phyloP scores from a whole-genome alignment of 2,888 invertebrate species.

The Apamea sordens region DNA sequence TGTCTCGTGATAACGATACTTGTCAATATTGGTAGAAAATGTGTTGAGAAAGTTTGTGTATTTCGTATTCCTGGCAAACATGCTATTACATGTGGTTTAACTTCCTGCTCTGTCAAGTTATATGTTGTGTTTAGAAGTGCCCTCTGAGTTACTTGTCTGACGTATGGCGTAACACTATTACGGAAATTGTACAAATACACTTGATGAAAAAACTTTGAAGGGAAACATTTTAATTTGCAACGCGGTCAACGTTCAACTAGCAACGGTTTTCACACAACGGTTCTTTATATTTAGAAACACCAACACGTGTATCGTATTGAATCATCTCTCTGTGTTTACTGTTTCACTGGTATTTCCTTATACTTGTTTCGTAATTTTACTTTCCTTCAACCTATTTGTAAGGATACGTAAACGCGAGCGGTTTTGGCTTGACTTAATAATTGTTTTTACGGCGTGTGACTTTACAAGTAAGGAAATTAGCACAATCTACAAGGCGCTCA shows the following conservation, averaged over 20 bases:
- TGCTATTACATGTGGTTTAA: slow-evolving; percentile 35
- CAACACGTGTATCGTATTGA: slow-evolving; percentile 84
- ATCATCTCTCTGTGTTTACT: slow-evolving; percentile 81
- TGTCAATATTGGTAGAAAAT: slow-evolving; percentile 81
- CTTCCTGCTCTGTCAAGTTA: slow-evolving; percentile 37
- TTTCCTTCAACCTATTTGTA: slow-evolving; percentile 69
- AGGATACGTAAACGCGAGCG: slow-evolving; percentile 30
- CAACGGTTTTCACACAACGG: slow-evolving; percentile 84
- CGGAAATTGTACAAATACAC: slow-evolving; percentile 72
- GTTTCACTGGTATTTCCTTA: slow-evolving; percentile 78
- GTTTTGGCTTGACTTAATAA: slow-evolving; percentile 36
- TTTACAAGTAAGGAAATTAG: slow-evolving; percentile 68
- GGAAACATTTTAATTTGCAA: slow-evolving; percentile 79
- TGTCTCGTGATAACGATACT: slow-evolving; percentile 72
- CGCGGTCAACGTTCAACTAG: slow-evolving; percentile 81
- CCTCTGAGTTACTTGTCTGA: slow-evolving; percentile 8
- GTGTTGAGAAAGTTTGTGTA: slow-evolving; percentile 72
- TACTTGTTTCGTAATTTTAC: slow-evolving; percentile 77
- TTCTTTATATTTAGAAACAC: slow-evolving; percentile 85
- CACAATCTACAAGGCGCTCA: slow-evolving; percentile 65
- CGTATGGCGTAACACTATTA: slow-evolving; percentile 51
- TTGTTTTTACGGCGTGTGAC: slow-evolving; percentile 52
- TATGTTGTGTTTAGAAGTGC: slow-evolving; percentile 16
- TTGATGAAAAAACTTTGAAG: slow-evolving; percentile 73
- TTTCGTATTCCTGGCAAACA: slow-evolving; percentile 33